Evolutionary conservation across 2,888 invertebrate genomes (phyloP).

Genomic region (Biston betularia): DNA sequence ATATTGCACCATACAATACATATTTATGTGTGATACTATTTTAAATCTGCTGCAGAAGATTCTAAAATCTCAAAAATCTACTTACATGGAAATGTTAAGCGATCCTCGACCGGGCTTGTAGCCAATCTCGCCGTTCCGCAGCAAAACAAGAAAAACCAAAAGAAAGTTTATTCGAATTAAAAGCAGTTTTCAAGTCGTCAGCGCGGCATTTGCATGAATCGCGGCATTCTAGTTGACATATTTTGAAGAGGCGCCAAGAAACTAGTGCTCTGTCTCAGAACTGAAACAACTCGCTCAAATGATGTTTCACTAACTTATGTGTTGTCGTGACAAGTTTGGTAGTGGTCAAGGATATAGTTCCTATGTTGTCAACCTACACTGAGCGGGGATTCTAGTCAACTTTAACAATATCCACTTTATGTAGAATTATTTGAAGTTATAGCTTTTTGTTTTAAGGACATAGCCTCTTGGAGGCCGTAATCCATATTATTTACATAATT

Average conservation of each 20-base stretch:
- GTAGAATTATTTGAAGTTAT: no score
- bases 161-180: constrained; percentile 56
- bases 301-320: not conserved
- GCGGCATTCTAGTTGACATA: constrained; percentile 48
- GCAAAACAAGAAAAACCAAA: constrained; percentile 33
- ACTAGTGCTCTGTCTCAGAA: constrained; percentile 40
- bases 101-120: constrained; percentile 7
- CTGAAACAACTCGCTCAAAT: constrained; percentile 6
- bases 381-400: not conserved
- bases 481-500: no score
- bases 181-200: constrained; percentile 52
- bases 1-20: no score
- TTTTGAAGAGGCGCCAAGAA: constrained; percentile 58
- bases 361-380: not conserved
- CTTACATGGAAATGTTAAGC: constrained; percentile 12
- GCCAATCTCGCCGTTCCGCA: constrained; percentile 25
- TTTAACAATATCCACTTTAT: not conserved
- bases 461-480: no score
- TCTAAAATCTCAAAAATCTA: not conserved
- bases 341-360: not conserved
- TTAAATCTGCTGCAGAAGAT: not conserved
- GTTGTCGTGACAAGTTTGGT: not conserved
- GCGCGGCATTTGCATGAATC: constrained; percentile 51
- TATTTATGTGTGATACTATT: no score
- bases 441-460: no score